These are phyloP conservation scores for Acridotheres tristis DNA, from an alignment of 2,797 vertebrate species.

Conservation along the genomic window DNA sequence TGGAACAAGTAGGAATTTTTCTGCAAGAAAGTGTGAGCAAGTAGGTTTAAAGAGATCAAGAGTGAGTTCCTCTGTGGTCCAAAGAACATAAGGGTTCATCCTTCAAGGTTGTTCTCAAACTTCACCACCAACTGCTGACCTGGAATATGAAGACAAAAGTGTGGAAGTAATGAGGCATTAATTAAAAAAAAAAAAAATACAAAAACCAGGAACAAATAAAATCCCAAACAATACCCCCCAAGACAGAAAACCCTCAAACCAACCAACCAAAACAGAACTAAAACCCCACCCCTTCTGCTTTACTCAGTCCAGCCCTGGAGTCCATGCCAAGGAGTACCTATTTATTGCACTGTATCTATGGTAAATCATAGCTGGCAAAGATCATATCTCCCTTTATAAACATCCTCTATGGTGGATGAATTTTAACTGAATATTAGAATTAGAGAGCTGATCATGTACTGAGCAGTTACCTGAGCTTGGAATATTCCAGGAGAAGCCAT, in stretches of 20 bases:
- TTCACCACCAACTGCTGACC: neutral
- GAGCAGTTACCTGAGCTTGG: neutral
- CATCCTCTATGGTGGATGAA: neutral
- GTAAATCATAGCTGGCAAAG: neutral
- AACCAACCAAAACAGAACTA: neutral
- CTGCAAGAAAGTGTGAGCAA: neutral
- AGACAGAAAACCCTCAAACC: neutral
- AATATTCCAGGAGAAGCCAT: neutral
- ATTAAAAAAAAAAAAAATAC: neutral
- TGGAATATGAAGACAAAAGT: neutral
- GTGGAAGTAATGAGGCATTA: neutral
- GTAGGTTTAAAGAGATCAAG: conserved; percentile 20
- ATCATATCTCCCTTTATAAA: neutral
- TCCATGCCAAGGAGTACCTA: neutral
- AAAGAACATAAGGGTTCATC: neutral
- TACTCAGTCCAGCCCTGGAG: neutral
- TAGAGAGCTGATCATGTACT: neutral
- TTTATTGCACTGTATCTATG: neutral
- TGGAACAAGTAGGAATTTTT: conserved; percentile 45
- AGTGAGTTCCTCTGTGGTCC: neutral
- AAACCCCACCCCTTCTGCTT: neutral
- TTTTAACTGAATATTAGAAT: neutral
- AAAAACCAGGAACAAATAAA: neutral
- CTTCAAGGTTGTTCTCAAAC: neutral
- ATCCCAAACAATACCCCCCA: neutral